Base-by-base conservation (phyloP, 2,113 vertebrate genomes). In the Callipepla squamata region DNA sequence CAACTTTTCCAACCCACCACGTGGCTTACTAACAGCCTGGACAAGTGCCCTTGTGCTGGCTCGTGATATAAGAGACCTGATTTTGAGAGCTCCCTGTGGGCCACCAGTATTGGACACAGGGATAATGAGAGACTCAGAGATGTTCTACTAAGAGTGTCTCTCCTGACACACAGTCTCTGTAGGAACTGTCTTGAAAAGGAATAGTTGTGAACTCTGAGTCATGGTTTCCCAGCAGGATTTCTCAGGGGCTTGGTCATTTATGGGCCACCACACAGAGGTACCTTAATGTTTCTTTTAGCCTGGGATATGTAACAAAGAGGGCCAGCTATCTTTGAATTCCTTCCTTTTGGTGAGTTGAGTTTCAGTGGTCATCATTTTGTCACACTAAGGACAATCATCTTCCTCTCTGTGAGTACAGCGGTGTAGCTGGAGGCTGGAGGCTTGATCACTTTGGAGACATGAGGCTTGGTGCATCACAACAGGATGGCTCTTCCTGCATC, bases 81-180 rank as follows among this genome's bases (percentile, higher is more conserved):
- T 30, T n/a, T 44, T n/a, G 53, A 73, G 73, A 65, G 34, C n/a
- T 36, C 19, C 12, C 15, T 65, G 51, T 44, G 45, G 28, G 30
- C 26, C 59, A 48, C 1, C 1, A 3, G 7, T 42, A 69, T 50
- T 45, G 57, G 65, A 74, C 45, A n/a, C 26, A 48, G 63, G 51
- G 12, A 14, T 25, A 38, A 62, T 0, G 0, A 59, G 45, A 53
- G 5, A 0, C 0, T 48, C 26, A 69, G 80, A 88, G 50, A 50
- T n/a, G 40, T 26, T 66, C 55, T 75, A 28, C 4, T 55, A 42
- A 75, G 50, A 74, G 25, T 18, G 55, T 18, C 19, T 78, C 20
- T 34, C 32, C 69, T 87, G 69, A 51, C 65, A 78, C 90, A 86
- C 10, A 15, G 25, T 42, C 57, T 59, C 69, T 61, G 21, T 28